phyloP scores from a whole-genome alignment of 2,113 vertebrate genomes.

The Malurus cyaneus region DNA sequence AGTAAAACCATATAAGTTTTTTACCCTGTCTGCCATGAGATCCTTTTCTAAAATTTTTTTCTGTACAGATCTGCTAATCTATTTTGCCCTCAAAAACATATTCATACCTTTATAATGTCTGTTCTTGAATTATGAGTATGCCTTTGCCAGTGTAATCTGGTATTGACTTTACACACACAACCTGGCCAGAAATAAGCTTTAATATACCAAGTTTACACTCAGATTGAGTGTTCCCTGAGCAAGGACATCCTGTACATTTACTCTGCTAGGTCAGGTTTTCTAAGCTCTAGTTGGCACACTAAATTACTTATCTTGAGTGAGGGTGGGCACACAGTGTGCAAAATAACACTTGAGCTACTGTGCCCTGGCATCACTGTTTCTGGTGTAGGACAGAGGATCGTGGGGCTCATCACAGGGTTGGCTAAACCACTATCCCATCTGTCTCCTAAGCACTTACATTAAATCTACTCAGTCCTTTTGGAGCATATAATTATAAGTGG shows the following conservation, averaged over 20 bases:
- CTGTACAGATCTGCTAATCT: background rate
- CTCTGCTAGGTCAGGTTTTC: background rate
- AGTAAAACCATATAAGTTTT: background rate
- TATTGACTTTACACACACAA: background rate
- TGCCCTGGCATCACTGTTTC: background rate
- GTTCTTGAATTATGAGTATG: background rate
- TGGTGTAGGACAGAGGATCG: background rate
- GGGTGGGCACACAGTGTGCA: background rate
- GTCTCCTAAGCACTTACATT: background rate
- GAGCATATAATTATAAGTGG: background rate
- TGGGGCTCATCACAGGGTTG: background rate
- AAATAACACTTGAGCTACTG: background rate
- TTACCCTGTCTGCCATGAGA: background rate
- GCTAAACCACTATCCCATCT: background rate
- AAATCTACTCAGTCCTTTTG: background rate
- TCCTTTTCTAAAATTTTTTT: background rate
- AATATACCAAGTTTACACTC: background rate
- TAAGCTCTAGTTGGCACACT: background rate
- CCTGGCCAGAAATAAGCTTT: background rate
- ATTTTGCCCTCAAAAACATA: background rate
- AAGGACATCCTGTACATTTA: background rate
- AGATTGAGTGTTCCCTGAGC: background rate
- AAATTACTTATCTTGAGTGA: background rate
- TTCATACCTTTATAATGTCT: background rate
- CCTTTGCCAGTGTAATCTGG: background rate